Conservation (phyloP, 2,888 invertebrate genomes). For the Leptinotarsa rubiginosa region DNA sequence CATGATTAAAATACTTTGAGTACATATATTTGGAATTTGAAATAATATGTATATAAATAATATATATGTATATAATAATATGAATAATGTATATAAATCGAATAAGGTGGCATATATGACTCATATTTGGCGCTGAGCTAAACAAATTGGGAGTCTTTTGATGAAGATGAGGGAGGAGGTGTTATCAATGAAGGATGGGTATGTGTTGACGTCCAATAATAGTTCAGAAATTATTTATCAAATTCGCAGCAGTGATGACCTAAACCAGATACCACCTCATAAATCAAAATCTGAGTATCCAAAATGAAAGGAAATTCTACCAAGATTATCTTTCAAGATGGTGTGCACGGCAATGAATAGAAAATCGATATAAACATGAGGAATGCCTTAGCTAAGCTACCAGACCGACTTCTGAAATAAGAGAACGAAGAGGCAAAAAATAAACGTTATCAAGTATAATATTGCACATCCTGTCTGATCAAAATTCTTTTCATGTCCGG, state of each 20-base stretch:
- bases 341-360: constrained; percentile 16
- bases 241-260: not conserved
- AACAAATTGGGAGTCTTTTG: not conserved
- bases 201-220: not conserved
- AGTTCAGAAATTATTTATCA: not conserved
- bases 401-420: constrained; percentile 31
- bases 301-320: constrained; percentile 6
- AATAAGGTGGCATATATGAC: too few relatives aligned
- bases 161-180: not conserved
- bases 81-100: too few relatives aligned
- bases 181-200: not conserved
- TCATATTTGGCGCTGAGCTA: too few relatives aligned
- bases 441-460: constrained; percentile 57
- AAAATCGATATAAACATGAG: constrained; percentile 44
- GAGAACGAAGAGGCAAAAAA: constrained; percentile 49
- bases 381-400: constrained; percentile 46
- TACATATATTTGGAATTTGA: too few relatives aligned
- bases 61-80: too few relatives aligned
- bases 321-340: constrained; percentile 17
- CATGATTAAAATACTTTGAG: too few relatives aligned
- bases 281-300: constrained; percentile 7
- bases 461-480: constrained; percentile 55
- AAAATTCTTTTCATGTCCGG: constrained; percentile 58
- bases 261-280: not conserved
- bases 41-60: too few relatives aligned